A percentile compares a stretch with the other conserved stretches of the same genome.
Evolutionary conservation across 2,113 vertebrate genomes (phyloP).

Genomic region (Lepidothrix coronata): DNA sequence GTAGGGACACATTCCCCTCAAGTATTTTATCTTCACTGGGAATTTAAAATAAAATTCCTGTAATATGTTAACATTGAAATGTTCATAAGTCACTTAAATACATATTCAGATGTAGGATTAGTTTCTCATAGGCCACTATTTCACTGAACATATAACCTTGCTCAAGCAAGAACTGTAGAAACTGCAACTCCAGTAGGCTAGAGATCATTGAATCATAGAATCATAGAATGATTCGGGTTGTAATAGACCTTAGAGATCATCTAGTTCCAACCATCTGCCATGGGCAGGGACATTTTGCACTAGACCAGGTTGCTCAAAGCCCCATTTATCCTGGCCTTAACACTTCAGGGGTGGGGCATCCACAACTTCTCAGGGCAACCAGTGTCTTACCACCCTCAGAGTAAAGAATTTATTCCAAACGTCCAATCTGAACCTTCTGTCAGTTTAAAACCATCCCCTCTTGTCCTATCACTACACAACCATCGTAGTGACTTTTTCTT

Average conservation of each 20-base stretch:
- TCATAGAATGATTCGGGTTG: neutral
- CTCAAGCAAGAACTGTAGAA: neutral
- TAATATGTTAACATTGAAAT: neutral
- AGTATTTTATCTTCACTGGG: neutral
- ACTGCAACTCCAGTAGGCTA: neutral
- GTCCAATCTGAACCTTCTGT: neutral
- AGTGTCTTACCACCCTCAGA: neutral
- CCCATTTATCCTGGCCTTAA: neutral
- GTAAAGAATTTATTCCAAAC: neutral
- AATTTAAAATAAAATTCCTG: neutral
- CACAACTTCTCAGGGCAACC: neutral
- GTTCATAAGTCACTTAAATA: neutral
- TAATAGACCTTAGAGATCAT: neutral
- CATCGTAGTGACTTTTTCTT: neutral
- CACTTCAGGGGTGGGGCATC: neutral
- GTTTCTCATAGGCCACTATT: neutral
- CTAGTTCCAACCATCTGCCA: neutral
- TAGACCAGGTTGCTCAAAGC: neutral
- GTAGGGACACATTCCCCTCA: neutral
- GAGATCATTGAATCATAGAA: neutral
- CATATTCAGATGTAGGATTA: neutral
- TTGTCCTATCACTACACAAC: no score
- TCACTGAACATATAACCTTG: neutral
- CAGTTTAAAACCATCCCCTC: neutral
- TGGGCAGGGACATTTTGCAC: neutral